Conservation (phyloP, 1,140 invertebrate genomes). For the Proctacanthus coquilletti region DNA sequence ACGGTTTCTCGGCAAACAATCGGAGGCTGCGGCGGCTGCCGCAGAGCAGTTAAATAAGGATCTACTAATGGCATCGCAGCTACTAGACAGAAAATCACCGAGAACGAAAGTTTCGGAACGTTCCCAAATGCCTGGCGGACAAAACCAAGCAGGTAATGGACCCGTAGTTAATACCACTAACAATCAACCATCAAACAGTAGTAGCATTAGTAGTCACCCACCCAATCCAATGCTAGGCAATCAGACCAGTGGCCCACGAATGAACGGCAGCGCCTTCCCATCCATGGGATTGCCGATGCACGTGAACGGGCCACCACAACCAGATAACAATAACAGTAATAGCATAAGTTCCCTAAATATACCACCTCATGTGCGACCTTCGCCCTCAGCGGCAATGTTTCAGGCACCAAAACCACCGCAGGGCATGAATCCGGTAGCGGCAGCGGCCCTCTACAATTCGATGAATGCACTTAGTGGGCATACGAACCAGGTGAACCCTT, state of each 20-base stretch:
- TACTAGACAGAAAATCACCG: conserved; percentile 69
- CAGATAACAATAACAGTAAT: conserved; percentile 4
- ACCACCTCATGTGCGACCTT: conserved; percentile 51
- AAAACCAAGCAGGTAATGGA: conserved; percentile 41
- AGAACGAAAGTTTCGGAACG: conserved; percentile 61
- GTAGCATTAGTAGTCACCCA: conserved; percentile 4
- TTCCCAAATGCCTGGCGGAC: conserved; percentile 31
- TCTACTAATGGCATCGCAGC: conserved; percentile 55
- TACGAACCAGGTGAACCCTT: conserved; percentile 43
- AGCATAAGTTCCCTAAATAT: conserved; percentile 18
- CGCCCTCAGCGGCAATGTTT: conserved; percentile 54
- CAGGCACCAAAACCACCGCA: conserved; percentile 60
- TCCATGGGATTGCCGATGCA: conserved; percentile 21
- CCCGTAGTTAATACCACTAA: conserved; percentile 26
- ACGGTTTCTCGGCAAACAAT: conserved; percentile 56
- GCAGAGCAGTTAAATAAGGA: conserved; percentile 72
- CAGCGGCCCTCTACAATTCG: conserved; percentile 42
- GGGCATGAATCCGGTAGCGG: conserved; percentile 44
- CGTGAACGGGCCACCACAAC: conserved; percentile 6
- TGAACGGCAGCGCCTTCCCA: conserved; percentile 35
- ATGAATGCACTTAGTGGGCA: conserved; percentile 28
- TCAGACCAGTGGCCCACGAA: conserved; percentile 29
- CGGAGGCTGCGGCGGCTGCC: conserved; percentile 52
- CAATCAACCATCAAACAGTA: conserved; percentile 16
- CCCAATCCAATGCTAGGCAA: conserved; percentile 4